A percentile compares a stretch with the other conserved stretches of the same genome.
These are phyloP conservation scores for Centropus bengalensis DNA, from an alignment of 2,113 vertebrate species.

Conservation along the genomic window DNA sequence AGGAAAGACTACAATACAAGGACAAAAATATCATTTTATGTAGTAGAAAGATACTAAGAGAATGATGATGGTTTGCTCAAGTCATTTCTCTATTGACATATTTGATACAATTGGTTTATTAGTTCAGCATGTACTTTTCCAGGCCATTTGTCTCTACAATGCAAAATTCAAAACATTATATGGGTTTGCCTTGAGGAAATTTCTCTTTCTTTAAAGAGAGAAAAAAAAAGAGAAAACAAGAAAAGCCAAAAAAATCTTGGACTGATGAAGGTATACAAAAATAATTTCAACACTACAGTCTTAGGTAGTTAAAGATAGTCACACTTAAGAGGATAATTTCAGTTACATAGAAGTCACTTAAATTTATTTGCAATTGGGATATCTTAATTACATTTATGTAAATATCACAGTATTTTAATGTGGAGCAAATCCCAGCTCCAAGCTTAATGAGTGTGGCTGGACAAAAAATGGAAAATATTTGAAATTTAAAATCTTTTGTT, in stretches of 20 bases:
- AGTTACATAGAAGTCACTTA: background rate
- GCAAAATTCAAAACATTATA: background rate
- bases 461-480: background rate
- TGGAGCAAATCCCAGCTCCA: background rate
- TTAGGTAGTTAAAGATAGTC: background rate
- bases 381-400: background rate
- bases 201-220: no score
- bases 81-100: background rate
- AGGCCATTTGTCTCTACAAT: background rate
- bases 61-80: background rate
- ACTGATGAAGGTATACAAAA: background rate
- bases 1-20: background rate
- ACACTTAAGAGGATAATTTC: background rate
- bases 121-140: background rate
- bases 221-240: background rate
- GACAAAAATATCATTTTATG: background rate
- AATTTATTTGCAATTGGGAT: background rate
- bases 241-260: background rate
- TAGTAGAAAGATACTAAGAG: background rate
- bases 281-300: background rate
- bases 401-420: background rate
- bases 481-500: background rate
- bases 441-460: background rate
- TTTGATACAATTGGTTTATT: background rate
- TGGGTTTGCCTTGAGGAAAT: background rate